Conservation (phyloP, 2,888 invertebrate species). For the Exephanes ischioxanthus region DNA sequence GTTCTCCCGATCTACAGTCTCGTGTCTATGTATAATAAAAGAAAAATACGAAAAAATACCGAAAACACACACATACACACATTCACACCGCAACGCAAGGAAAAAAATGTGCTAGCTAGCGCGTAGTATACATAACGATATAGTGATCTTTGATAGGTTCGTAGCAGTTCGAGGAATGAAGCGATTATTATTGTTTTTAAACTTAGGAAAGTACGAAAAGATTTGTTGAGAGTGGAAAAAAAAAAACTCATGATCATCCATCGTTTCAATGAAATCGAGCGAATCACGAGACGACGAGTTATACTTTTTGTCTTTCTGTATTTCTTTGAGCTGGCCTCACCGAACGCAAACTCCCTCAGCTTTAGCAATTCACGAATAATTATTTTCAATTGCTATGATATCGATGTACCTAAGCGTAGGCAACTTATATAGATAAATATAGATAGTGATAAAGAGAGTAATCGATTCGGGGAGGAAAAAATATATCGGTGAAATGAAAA, state of each 20-base stretch:
- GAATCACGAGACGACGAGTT: constrained; percentile 15
- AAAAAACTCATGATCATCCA: constrained; percentile 13
- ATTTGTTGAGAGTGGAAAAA: constrained; percentile 29
- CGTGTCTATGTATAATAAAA: constrained; percentile 44
- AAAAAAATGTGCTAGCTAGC: constrained; percentile 50
- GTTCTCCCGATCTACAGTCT: constrained; percentile 48
- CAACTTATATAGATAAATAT: constrained; percentile 54
- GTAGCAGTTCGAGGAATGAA: constrained; percentile 55
- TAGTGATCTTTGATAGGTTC: constrained; percentile 65
- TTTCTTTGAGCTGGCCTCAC: constrained; percentile 77
- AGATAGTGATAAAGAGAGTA: constrained; percentile 38
- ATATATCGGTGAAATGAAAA: background rate
- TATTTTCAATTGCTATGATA: constrained; percentile 69
- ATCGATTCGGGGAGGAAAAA: constrained; percentile 24
- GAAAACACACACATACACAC: constrained; percentile 15
- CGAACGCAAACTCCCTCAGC: constrained; percentile 70
- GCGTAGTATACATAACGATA: constrained; percentile 39
- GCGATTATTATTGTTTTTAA: constrained; percentile 42
- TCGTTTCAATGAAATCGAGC: constrained; percentile 21
- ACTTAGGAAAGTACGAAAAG: constrained; percentile 31
- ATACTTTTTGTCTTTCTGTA: constrained; percentile 59
- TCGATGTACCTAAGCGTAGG: constrained; percentile 67
- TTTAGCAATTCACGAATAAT: constrained; percentile 68
- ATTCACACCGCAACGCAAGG: constrained; percentile 41
- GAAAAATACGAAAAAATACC: background rate